Conservation (phyloP, 2,797 vertebrate genomes). For the Erethizon dorsatum region DNA sequence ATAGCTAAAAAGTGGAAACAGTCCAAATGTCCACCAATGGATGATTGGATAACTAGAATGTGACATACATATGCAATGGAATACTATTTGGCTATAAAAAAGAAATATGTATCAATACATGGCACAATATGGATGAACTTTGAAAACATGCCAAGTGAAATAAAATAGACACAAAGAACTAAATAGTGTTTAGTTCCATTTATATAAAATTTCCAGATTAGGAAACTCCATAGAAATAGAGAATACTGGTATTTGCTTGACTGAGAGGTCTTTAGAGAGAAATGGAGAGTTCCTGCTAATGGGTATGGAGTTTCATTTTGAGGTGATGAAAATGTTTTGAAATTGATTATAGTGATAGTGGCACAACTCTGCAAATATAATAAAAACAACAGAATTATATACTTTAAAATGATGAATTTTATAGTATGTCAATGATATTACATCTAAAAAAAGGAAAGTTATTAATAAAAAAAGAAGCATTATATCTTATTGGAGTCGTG, state of each 20-base stretch:
- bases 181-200: background rate
- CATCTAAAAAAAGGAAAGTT: slow-evolving; percentile 61
- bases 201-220: slow-evolving; percentile 52
- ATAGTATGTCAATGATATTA: slow-evolving; percentile 41
- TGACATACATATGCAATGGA: background rate
- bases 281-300: background rate
- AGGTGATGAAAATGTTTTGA: slow-evolving; percentile 31
- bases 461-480: slow-evolving; percentile 57
- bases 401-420: slow-evolving; percentile 56
- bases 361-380: slow-evolving; percentile 30
- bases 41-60: background rate
- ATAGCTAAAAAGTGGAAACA: slow-evolving; percentile 48
- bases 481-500: slow-evolving; percentile 25
- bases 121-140: background rate
- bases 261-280: background rate
- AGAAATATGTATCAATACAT: background rate
- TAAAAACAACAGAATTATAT: slow-evolving; percentile 26
- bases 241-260: background rate
- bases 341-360: slow-evolving; percentile 38
- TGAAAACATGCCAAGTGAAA: slow-evolving; percentile 63
- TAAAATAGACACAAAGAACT: slow-evolving; percentile 19
- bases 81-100: slow-evolving; percentile 51
- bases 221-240: background rate
- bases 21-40: background rate
- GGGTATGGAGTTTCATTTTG: slow-evolving; percentile 4